Conservation (phyloP, 30 jellyfish, hydroid and myxozoan genomes). For the Nemopilema nomurai region DNA sequence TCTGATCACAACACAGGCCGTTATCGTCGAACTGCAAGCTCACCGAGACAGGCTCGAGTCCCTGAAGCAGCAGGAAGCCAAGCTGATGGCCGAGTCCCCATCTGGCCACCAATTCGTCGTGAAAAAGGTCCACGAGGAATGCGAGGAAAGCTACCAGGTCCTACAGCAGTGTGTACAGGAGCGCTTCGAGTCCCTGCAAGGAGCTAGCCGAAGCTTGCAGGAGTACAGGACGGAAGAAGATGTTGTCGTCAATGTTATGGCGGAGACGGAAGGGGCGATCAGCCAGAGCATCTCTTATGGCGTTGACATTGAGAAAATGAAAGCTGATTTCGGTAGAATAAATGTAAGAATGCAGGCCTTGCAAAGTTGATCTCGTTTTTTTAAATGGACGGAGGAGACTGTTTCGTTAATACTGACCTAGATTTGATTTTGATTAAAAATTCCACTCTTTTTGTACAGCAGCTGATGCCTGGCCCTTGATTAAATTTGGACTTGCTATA, state of each 20-base stretch:
- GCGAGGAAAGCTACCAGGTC: constrained; percentile 20
- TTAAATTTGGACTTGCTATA: too few species aligned
- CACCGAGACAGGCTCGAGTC: background rate
- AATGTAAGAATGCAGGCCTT: constrained; percentile 22
- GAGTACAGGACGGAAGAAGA: constrained; percentile 23
- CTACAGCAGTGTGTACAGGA: constrained; percentile 18
- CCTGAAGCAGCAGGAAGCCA: background rate
- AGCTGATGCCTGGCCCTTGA: too few species aligned
- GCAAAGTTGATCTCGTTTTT: too few species aligned
- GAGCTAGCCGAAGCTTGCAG: constrained; percentile 4
- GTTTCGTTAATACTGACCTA: too few species aligned
- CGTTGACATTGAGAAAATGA: constrained; percentile 44
- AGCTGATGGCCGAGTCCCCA: constrained; percentile 22
- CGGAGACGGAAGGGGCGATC: constrained; percentile 31
- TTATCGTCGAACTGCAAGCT: background rate
- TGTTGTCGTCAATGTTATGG: constrained; percentile 14
- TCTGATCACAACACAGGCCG: constrained; percentile 3
- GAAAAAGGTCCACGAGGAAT: background rate
- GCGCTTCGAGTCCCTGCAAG: constrained; percentile 6
- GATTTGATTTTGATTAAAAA: too few species aligned
- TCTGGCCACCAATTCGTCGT: constrained; percentile 24
- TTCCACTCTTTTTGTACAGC: too few species aligned
- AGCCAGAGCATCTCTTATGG: constrained; percentile 21
- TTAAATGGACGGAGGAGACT: too few species aligned
- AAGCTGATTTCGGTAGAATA: constrained; percentile 30